These are phyloP conservation scores for Notodonta dromedarius DNA, from an alignment of 2,888 invertebrate genomes.

Conservation along the genomic window DNA sequence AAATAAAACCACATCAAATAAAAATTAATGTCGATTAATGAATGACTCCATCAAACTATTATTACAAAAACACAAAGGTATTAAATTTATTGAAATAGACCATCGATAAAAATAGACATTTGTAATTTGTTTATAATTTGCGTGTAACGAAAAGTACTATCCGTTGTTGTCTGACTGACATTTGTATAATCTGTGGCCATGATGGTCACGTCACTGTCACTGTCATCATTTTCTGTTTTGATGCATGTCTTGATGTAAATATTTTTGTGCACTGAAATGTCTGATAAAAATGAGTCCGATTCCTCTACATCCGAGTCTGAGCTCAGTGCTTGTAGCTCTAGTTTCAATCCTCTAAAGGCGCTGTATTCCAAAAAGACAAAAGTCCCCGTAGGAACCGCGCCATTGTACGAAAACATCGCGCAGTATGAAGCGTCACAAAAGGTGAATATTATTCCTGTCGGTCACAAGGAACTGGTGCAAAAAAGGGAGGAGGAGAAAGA, in stretches of 20 bases:
- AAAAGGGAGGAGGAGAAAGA: slow-evolving; percentile 66
- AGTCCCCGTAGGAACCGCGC: slow-evolving; percentile 84
- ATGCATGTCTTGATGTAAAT: slow-evolving; percentile 3
- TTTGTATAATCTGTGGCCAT: background rate
- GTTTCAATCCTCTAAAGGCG: slow-evolving; percentile 89
- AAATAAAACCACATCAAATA: slow-evolving; percentile 10
- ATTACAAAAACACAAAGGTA: no score
- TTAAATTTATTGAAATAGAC: no score
- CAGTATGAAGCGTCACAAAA: slow-evolving; percentile 78
- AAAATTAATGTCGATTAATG: background rate
- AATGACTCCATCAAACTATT: no score
- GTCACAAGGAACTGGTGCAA: slow-evolving; percentile 52
- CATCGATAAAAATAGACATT: no score
- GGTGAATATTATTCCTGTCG: slow-evolving; percentile 55
- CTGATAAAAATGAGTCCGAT: slow-evolving; percentile 54
- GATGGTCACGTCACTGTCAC: background rate
- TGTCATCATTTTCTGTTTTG: slow-evolving; percentile 4
- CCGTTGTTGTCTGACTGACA: slow-evolving; percentile 6
- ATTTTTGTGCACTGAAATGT: slow-evolving; percentile 47
- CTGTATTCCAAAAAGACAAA: slow-evolving; percentile 84
- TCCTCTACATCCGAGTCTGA: slow-evolving; percentile 75
- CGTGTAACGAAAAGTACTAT: slow-evolving; percentile 33
- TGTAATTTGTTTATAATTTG: background rate
- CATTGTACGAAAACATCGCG: slow-evolving; percentile 87
- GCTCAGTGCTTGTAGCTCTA: slow-evolving; percentile 68